Evolutionary conservation across 1,140 invertebrate species (phyloP).

Genomic region (Psix sp.): DNA sequence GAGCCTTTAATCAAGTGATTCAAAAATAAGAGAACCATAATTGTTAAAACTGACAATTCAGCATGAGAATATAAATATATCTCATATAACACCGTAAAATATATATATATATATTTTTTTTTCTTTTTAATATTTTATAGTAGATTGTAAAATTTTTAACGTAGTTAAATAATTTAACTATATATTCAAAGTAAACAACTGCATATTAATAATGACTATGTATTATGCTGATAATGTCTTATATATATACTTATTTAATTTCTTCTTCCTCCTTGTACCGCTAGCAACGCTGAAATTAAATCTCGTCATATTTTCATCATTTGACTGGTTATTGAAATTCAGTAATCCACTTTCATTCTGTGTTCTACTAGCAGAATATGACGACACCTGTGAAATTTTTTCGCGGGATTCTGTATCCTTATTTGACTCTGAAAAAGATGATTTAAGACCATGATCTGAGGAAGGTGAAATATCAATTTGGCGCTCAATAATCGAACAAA

Average conservation of each 20-base stretch:
- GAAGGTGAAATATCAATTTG: background rate
- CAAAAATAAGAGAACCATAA: no score
- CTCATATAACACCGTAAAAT: no score
- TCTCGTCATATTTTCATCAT: conserved; percentile 19
- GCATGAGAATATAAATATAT: no score
- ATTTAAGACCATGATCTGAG: background rate
- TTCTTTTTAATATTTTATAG: conserved; percentile 15
- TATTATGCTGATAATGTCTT: background rate
- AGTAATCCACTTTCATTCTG: conserved; percentile 7
- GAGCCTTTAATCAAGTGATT: no score
- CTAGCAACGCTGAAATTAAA: conserved; percentile 29
- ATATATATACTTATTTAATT: background rate
- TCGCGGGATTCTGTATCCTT: conserved; percentile 24
- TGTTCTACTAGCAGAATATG: conserved; percentile 20
- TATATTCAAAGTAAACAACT: no score
- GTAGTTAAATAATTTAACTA: background rate
- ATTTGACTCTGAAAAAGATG: background rate
- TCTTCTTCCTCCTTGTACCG: conserved; percentile 6
- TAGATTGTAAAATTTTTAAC: conserved; percentile 5
- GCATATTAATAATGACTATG: no score
- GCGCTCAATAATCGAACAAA: conserved; percentile 35
- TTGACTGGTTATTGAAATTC: conserved; percentile 26
- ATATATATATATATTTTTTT: no score
- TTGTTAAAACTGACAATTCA: no score
- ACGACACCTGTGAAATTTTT: conserved; percentile 60